phyloP scores from a whole-genome alignment of 2,888 invertebrate genomes.

The Apomyelois bistriatella region DNA sequence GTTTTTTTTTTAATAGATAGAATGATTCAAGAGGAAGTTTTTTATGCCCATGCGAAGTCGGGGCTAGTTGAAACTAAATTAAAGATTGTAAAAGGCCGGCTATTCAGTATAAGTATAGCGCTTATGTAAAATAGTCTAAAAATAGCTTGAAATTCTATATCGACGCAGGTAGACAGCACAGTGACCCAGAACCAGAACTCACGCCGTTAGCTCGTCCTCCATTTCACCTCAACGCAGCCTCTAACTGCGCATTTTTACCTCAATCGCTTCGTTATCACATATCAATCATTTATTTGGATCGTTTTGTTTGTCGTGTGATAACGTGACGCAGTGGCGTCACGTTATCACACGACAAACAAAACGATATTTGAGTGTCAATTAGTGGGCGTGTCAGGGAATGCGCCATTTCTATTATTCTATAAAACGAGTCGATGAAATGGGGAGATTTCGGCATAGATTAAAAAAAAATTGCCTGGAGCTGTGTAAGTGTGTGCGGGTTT shows the following conservation, averaged over 20 bases:
- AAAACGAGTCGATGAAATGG: too few relatives aligned
- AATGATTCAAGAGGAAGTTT: too few relatives aligned
- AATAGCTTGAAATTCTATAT: neutral
- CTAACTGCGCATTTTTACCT: neutral
- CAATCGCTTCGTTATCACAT: neutral
- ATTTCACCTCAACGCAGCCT: neutral
- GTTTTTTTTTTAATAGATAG: too few relatives aligned
- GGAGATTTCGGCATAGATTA: too few relatives aligned
- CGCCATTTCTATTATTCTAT: neutral
- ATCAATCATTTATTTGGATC: neutral
- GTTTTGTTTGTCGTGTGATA: neutral
- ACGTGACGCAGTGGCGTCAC: neutral
- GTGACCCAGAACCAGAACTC: neutral
- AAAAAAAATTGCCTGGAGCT: too few relatives aligned
- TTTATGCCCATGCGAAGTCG: too few relatives aligned
- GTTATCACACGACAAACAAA: neutral
- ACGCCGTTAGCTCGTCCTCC: constrained; percentile 2
- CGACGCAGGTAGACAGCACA: neutral
- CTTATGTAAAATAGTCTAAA: too few relatives aligned
- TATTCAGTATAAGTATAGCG: too few relatives aligned
- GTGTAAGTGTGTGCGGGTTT: too few relatives aligned
- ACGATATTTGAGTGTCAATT: neutral
- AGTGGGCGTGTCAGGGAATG: neutral
- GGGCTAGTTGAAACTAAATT: too few relatives aligned
- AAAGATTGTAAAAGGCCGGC: too few relatives aligned